Base-by-base conservation (phyloP, 2,888 invertebrate species). In the Drosophila colorata region DNA sequence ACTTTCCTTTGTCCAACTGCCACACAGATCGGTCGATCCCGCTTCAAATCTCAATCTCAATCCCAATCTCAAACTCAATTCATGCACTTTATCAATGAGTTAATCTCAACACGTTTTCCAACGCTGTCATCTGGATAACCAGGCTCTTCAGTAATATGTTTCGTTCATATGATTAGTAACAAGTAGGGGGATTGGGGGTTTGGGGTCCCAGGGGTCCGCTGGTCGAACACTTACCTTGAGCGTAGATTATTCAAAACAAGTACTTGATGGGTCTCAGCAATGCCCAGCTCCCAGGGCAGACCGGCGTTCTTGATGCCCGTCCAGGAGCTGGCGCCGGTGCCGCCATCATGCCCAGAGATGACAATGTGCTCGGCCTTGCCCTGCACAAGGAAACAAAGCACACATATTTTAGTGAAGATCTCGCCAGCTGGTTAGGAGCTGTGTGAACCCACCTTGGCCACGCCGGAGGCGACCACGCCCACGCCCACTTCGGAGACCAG, bases 221-320 rank as follows among this genome's bases (percentile, higher is more conserved):
- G 79, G 70, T 79, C 73, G 69, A 65, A 37, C 82, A 89, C 91
- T 92, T 91, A 93, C 93, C 93, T 92, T 37, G 97, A 97, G 69
- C 98, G 94, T 52, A 99, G 94, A 92, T 98, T 97, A 93, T 99
- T 99, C 87, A 98, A 93, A 56, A 98, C 97, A 49, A 99, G 94
- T 75, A 98, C 98, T 93, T 99, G 99, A 93, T 99, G 99, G 4
- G 99, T 99, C 93, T 99, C 99, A 4, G 99, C 97, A 44, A 99
- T 95, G 57, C 99, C 99, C 89, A 99, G 93, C 93, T 99, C 99
- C 99, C 99, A 99, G 0, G 99, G 99, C 70, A 99, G 93, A 47
- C 99, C 99, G 41, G 99, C 99, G 76, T 96, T 95, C 93, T 99
- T 99, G 91, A 99, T 99, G 80, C 99, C 99, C 0, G 99, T 99